Evolutionary conservation across 2,888 invertebrate genomes (phyloP).

Genomic region (Amiota mariae): DNA sequence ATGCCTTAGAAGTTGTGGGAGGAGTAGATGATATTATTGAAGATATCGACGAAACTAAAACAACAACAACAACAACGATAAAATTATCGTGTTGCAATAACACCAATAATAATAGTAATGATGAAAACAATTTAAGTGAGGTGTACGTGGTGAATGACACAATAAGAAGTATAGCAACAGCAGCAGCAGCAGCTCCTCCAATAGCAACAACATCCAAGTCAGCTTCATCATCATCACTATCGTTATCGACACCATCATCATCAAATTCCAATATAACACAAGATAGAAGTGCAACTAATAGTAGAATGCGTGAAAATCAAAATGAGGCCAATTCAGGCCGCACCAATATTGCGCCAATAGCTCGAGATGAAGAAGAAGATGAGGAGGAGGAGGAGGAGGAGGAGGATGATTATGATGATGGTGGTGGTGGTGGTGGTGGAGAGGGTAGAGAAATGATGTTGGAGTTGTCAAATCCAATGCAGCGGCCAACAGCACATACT

Average conservation of each 20-base stretch:
- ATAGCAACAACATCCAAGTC: constrained; percentile 50
- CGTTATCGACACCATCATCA: not conserved
- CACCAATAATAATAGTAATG: constrained; percentile 40
- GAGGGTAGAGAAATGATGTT: constrained; percentile 22
- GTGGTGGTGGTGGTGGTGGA: constrained; percentile 39
- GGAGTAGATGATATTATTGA: not conserved
- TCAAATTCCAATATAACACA: constrained; percentile 21
- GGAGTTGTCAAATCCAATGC: constrained; percentile 21
- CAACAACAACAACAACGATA: constrained; percentile 48
- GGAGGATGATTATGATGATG: constrained; percentile 48
- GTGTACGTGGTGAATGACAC: constrained; percentile 67
- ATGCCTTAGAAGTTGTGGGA: not conserved
- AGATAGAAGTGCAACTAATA: not conserved
- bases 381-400: constrained; percentile 57
- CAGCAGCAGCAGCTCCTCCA: constrained; percentile 30
- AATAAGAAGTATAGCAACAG: constrained; percentile 38
- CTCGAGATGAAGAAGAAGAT: constrained; percentile 58
- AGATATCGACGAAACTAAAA: constrained; percentile 18
- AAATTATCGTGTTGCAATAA: constrained; percentile 36
- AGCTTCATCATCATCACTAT: constrained; percentile 31
- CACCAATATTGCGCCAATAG: constrained; percentile 61
- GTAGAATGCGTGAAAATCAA: constrained; percentile 38
- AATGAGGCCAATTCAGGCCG: constrained; percentile 46
- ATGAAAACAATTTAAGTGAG: constrained; percentile 54
- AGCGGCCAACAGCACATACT: constrained; percentile 32